These are phyloP conservation scores for Drosophila dunni DNA, from an alignment of 1,140 invertebrate genomes.

Conservation along the genomic window DNA sequence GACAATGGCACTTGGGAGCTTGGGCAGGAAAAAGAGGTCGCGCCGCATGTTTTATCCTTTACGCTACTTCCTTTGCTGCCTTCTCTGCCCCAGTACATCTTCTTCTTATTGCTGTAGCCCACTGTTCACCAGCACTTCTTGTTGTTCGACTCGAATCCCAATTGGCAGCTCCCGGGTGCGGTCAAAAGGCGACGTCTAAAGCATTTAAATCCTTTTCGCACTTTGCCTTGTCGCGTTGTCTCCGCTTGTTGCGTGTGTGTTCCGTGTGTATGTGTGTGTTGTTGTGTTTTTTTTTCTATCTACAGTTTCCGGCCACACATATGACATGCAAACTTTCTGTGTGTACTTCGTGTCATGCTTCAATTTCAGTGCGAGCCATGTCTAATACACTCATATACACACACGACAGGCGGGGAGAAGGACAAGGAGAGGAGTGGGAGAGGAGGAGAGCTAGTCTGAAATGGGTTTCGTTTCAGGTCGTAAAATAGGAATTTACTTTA, in stretches of 20 bases:
- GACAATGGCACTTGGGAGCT: constrained; percentile 69
- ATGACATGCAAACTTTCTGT: constrained; percentile 64
- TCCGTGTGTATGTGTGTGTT: too few species aligned
- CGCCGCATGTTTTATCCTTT: neutral
- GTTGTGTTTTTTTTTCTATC: constrained; percentile 30
- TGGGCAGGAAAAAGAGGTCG: constrained; percentile 3
- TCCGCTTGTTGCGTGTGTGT: constrained; percentile 65
- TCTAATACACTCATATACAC: constrained; percentile 43
- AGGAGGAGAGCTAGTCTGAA: neutral
- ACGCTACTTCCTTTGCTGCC: neutral
- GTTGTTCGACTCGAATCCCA: constrained; percentile 2
- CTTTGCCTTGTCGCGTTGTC: constrained; percentile 47
- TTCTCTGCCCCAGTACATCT: neutral
- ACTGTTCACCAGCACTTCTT: too few species aligned
- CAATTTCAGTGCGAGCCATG: constrained; percentile 44
- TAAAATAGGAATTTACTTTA: constrained; percentile 83
- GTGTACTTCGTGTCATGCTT: constrained; percentile 50
- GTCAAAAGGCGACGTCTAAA: constrained; percentile 77
- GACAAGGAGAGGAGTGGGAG: too few species aligned
- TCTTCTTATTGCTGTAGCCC: neutral
- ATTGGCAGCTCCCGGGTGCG: constrained; percentile 24
- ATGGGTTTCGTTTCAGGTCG: constrained; percentile 38
- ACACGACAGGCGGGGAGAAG: neutral
- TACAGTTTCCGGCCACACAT: constrained; percentile 55
- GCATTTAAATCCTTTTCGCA: constrained; percentile 82